Evolutionary conservation across 92 coral and sea anemone species (phyloP).

Genomic region (Epizoanthus rinbou): DNA sequence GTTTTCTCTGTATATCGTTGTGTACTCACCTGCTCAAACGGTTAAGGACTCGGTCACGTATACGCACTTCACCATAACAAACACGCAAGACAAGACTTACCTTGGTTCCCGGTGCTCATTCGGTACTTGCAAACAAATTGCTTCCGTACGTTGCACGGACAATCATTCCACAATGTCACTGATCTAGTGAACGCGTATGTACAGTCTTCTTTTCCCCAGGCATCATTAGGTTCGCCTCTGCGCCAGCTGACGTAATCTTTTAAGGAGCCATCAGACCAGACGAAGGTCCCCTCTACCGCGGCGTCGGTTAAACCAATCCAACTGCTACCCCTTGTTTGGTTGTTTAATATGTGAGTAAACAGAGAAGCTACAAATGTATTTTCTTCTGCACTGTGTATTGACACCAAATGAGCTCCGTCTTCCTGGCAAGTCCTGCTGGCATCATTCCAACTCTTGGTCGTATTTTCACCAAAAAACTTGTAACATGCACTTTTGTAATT

Average conservation of each 20-base stretch:
- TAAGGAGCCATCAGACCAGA: not conserved
- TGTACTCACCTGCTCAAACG: too few relatives aligned
- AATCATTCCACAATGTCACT: not conserved
- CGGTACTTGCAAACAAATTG: constrained; percentile 2
- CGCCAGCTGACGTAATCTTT: not conserved
- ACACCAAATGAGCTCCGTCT: constrained; percentile 10
- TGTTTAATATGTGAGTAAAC: not conserved
- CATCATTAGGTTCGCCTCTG: not conserved
- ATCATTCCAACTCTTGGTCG: not conserved
- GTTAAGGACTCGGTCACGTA: too few relatives aligned
- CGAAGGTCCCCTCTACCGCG: not conserved
- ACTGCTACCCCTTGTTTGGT: not conserved
- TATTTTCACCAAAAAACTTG: not conserved
- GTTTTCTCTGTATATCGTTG: too few relatives aligned
- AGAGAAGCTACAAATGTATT: not conserved
- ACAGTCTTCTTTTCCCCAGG: not conserved
- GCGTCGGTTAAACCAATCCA: constrained; percentile 7
- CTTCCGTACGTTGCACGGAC: not conserved
- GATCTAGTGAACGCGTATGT: not conserved
- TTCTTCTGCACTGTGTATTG: constrained; percentile 15
- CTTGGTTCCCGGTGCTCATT: too few relatives aligned
- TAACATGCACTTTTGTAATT: not conserved
- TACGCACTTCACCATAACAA: too few relatives aligned
- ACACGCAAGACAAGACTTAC: too few relatives aligned
- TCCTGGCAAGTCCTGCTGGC: not conserved